Base-by-base conservation (phyloP, 2,888 invertebrate species). In the Sipha maydis region DNA sequence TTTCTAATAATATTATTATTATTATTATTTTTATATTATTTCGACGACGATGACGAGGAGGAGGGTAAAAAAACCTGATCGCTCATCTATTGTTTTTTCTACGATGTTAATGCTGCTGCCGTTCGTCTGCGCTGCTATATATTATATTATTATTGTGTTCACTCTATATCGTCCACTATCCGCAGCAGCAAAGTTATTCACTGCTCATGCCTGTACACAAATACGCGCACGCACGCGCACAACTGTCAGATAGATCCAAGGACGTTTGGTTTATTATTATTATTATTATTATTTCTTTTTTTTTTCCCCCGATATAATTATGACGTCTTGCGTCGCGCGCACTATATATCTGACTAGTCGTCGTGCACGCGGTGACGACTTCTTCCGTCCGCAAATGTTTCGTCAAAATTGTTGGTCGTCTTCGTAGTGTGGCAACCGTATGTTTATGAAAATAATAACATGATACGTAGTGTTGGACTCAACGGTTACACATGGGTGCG, bases 191-290 rank as follows among this genome's bases (percentile, higher is more conserved):
- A 14, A 48, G 48, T 48, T 48, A 48, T 48, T 48, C 61, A 61
- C 7, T 61, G 61, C 61, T 48, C 61, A 61, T 61, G 25, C 61
- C 61, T 17, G 71, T 28, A 31, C 71, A 69, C 69, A 38, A 28
- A 28, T 41, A 76, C 41, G 38, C n/a, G 77, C 25, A 21, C 76
- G 76, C 25, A 48, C 34, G 56, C 56, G 25, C 67, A 71, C 78
- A 71, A 76, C 75, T 71, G 56, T 67, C 77, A 75, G 73, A 71
- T 48, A 48, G 69, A 38, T 71, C 79, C 86, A 86, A 86, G 86
- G 86, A 86, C 86, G 79, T 86, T 86, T 19, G 21, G 73, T 86
- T 86, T 83, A 56, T 79, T 73, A 21, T 61, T 61, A 21, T 61
- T 34, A 34, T 67, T n/a, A n/a, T 67, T 9, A 28, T 69, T 28